A percentile compares a stretch with the other conserved stretches of the same genome.
Evolutionary conservation across 1,140 invertebrate species (phyloP).

Genomic region (Drosophila insularis): DNA sequence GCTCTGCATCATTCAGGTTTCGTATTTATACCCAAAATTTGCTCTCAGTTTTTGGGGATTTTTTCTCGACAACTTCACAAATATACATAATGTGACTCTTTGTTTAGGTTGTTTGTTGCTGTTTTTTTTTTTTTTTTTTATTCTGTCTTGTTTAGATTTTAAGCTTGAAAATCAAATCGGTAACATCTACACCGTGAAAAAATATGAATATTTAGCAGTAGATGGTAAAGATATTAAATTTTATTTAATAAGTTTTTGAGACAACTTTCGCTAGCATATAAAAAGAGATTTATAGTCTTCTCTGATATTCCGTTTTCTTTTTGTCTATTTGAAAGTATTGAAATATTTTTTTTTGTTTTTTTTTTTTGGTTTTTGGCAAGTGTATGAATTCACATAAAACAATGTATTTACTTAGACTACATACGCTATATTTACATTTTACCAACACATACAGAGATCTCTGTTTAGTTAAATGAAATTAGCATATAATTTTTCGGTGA

Average conservation of each 20-base stretch:
- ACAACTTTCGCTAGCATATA: too few relatives aligned
- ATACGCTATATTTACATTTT: constrained; percentile 11
- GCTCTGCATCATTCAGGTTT: constrained; percentile 31
- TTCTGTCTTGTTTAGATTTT: constrained; percentile 47
- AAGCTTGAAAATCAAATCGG: constrained; percentile 51
- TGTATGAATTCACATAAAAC: constrained; percentile 2
- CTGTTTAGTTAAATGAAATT: constrained; percentile 16
- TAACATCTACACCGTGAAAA: constrained; percentile 40
- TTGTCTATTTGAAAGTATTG: too few relatives aligned
- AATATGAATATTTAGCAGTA: not conserved
- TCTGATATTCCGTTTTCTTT: too few relatives aligned
- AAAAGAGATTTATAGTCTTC: too few relatives aligned
- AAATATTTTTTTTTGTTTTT: too few relatives aligned
- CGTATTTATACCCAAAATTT: constrained; percentile 56
- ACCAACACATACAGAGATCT: not conserved
- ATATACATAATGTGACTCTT: constrained; percentile 42
- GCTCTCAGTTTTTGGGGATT: constrained; percentile 36
- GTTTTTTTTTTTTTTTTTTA: constrained; percentile 11
- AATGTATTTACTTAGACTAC: constrained; percentile 7
- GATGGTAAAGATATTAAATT: not conserved
- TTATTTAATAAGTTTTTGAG: too few relatives aligned
- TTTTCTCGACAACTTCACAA: constrained; percentile 36
- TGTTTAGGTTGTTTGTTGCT: constrained; percentile 50
- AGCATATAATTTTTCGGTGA: constrained; percentile 33
- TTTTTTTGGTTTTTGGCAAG: constrained; percentile 1